phyloP scores from a whole-genome alignment of 2,888 invertebrate species.

The Danaus chrysippus region DNA sequence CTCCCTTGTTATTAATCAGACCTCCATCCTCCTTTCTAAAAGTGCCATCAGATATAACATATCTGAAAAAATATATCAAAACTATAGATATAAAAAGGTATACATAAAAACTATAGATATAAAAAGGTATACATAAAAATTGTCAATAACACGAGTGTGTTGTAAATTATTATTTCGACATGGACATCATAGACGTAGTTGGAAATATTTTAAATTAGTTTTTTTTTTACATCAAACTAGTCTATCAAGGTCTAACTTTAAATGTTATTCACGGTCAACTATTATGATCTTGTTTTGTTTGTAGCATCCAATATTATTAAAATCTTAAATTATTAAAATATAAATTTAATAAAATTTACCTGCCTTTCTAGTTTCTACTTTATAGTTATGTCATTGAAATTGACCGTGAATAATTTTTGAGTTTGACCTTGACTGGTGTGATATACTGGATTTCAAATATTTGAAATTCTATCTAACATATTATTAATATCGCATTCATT shows the following conservation, averaged over 20 bases:
- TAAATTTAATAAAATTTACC: neutral
- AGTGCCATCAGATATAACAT: slow-evolving; percentile 72
- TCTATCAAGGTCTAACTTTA: neutral
- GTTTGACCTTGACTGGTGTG: too few relatives aligned
- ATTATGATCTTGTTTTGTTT: neutral
- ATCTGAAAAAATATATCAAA: slow-evolving; percentile 42
- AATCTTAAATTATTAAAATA: neutral
- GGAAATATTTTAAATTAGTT: slow-evolving; percentile 6
- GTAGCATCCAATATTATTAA: neutral
- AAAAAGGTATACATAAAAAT: neutral
- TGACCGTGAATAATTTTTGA: too few relatives aligned
- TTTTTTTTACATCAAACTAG: neutral
- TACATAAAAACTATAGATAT: neutral
- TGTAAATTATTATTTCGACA: too few relatives aligned
- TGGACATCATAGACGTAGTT: too few relatives aligned
- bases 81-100: neutral
- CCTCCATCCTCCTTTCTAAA: slow-evolving; percentile 74
- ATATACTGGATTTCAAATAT: too few relatives aligned
- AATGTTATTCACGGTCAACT: neutral
- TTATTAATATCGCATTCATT: too few relatives aligned
- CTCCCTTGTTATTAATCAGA: slow-evolving; percentile 40
- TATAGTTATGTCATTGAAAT: too few relatives aligned
- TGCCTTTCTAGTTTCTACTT: too few relatives aligned
- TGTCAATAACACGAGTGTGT: neutral
- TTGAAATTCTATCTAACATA: too few relatives aligned